Evolutionary conservation across 1,140 invertebrate genomes (phyloP).

Genomic region (Sesamia nonagrioides): DNA sequence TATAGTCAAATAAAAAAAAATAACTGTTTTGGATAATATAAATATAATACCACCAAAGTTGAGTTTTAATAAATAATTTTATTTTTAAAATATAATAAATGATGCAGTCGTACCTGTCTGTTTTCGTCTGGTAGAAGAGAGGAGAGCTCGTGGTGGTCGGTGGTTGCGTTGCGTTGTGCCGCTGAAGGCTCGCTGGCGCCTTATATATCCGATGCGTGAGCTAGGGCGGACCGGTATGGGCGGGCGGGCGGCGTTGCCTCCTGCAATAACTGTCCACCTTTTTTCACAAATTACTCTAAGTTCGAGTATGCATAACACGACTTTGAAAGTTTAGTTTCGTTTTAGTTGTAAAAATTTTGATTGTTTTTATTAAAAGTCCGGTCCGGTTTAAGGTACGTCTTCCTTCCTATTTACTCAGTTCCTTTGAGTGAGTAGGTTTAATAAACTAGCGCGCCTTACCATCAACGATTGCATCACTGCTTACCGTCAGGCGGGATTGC

Average conservation of each 20-base stretch:
- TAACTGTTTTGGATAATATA: too few relatives aligned
- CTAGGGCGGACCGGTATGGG: not conserved
- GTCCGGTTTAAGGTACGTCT: too few relatives aligned
- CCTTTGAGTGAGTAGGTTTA: too few relatives aligned
- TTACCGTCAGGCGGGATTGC: too few relatives aligned
- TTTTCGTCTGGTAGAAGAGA: not conserved
- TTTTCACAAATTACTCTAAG: constrained; percentile 1
- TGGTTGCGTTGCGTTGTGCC: constrained; percentile 34
- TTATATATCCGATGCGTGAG: constrained; percentile 22
- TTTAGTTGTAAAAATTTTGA: not conserved
- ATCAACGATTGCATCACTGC: too few relatives aligned
- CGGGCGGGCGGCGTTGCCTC: constrained; percentile 9
- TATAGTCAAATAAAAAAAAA: too few relatives aligned
- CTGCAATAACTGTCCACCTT: constrained; percentile 30
- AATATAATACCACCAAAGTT: too few relatives aligned
- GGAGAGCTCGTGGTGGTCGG: constrained; percentile 14
- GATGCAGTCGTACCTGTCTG: constrained; percentile 6
- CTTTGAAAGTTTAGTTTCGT: not conserved
- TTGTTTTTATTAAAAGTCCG: too few relatives aligned
- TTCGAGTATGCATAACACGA: not conserved
- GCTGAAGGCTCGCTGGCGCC: not conserved
- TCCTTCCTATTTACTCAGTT: too few relatives aligned
- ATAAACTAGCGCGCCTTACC: too few relatives aligned
- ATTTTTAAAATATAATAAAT: not conserved
- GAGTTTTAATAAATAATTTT: too few relatives aligned